Evolutionary conservation across 2,888 invertebrate species (phyloP), one percentile per base, ranked within the genome.

Genomic region (Philaethria dido): DNA sequence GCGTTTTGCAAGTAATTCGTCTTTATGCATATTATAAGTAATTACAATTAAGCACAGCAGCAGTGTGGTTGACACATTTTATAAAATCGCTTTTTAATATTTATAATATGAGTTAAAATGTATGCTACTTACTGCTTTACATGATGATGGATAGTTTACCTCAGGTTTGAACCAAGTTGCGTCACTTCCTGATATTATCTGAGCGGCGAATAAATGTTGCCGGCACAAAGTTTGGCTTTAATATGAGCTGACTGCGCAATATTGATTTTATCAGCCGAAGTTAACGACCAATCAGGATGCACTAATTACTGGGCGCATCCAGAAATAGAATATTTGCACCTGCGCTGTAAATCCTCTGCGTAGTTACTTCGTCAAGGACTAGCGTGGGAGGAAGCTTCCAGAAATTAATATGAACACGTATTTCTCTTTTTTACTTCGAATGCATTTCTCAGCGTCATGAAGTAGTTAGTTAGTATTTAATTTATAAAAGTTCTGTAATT

Each of bases 271-370:
- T 20, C 20, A 13, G 18, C 1, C 20, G 8, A 36, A 36, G 18
- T 3, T 33, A 36, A 14, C 54, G 20, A 6, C 36, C 36, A 55
- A 33, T 36, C 33, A 20, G 20, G 36, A 20, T 36, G 20, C 54
- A 36, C 1, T 6, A 55, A 20, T 36, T 9, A 50, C 3, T 50
- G 9, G n/a, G n/a, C n/a, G n/a, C 25, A 29, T n/a, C 3, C n/a
- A 50, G n/a, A 50, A 50, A 50, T 50, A 50, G 54, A 54, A 54
- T 54, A 11, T 54, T 54, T 36, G 54, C 54, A 36, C 36, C 18
- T 54, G 54, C 33, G 36, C 54, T 13, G 13, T 54, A 18, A 0
- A 18, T 50, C n/a, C n/a, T 1, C n/a, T 33, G 3, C 8, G 29
- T 6, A 29, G 33, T 33, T 33, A 14, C 8, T 8, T 50, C n/a